Percentiles rank a stretch among this genome's conserved stretches.
phyloP scores from a whole-genome alignment of 2,888 invertebrate genomes.

The Pegoplata infirma region DNA sequence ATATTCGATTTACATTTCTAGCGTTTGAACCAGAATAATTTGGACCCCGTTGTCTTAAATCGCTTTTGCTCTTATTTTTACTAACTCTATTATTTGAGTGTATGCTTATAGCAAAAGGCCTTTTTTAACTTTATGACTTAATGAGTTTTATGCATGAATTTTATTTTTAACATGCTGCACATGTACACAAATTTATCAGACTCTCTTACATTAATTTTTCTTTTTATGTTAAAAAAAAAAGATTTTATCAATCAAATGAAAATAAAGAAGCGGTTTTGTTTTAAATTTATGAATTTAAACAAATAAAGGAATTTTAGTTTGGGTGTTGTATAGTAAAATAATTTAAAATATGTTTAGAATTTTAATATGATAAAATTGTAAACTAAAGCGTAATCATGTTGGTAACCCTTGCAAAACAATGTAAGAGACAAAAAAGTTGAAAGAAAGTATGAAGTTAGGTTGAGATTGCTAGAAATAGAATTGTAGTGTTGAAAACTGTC shows the following conservation, averaged over 20 bases:
- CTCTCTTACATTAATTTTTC: neutral
- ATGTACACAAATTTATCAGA: conserved; percentile 15
- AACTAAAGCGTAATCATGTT: too few species aligned
- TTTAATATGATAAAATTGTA: neutral
- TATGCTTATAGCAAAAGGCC: neutral
- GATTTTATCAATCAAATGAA: neutral
- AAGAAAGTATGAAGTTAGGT: too few species aligned
- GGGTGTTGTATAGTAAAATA: neutral
- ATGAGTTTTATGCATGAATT: conserved; percentile 34
- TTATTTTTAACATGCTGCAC: conserved; percentile 20
- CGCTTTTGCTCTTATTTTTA: too few species aligned
- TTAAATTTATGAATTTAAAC: neutral
- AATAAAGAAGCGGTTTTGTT: neutral
- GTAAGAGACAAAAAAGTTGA: too few species aligned
- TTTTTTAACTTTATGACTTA: neutral
- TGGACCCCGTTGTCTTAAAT: too few species aligned
- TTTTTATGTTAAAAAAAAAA: neutral
- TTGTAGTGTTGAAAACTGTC: too few species aligned
- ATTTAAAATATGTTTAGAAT: neutral
- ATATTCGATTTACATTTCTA: too few species aligned
- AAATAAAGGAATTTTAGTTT: neutral
- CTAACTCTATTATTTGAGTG: too few species aligned
- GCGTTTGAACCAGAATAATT: too few species aligned
- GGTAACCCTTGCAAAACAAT: too few species aligned
- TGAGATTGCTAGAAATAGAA: too few species aligned